These are phyloP conservation scores for Medauroidea extradentata DNA, from an alignment of 1,140 invertebrate genomes.

Conservation along the genomic window DNA sequence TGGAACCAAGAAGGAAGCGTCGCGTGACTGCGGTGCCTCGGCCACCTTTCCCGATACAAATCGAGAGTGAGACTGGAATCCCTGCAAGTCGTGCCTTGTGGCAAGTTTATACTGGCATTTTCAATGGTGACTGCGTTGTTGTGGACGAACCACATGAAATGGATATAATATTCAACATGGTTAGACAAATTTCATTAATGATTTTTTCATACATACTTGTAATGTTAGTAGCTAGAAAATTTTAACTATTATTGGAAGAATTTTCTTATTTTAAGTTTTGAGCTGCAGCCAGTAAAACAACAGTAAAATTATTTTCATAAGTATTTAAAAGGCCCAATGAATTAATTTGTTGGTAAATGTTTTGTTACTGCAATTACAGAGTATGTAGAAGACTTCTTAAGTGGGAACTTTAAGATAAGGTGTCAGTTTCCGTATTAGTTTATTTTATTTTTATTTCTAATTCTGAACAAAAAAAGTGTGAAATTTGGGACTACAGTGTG, in stretches of 20 bases:
- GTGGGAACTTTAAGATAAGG: no score
- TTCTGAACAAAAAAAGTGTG: no score
- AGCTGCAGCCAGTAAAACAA: background rate
- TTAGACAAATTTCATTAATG: constrained; percentile 21
- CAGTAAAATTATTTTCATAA: background rate
- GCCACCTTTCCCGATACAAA: constrained; percentile 45
- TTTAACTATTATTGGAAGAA: constrained; percentile 1
- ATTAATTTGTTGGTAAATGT: background rate
- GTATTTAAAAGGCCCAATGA: background rate
- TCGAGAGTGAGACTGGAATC: constrained; percentile 17
- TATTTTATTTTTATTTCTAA: no score
- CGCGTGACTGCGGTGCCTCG: constrained; percentile 28
- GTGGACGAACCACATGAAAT: constrained; percentile 56
- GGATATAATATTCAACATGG: constrained; percentile 57
- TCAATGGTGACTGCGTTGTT: constrained; percentile 60
- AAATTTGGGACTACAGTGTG: no score
- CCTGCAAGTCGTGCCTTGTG: constrained; percentile 44
- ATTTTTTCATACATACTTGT: background rate
- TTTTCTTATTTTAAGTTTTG: background rate
- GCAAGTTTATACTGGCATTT: constrained; percentile 52
- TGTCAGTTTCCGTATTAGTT: no score
- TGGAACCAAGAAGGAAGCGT: constrained; percentile 43
- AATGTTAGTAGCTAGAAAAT: background rate
- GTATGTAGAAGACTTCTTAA: no score
- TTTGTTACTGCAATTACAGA: background rate